Base-by-base conservation (phyloP, 2,797 vertebrate species). In the Tadarida brasiliensis region DNA sequence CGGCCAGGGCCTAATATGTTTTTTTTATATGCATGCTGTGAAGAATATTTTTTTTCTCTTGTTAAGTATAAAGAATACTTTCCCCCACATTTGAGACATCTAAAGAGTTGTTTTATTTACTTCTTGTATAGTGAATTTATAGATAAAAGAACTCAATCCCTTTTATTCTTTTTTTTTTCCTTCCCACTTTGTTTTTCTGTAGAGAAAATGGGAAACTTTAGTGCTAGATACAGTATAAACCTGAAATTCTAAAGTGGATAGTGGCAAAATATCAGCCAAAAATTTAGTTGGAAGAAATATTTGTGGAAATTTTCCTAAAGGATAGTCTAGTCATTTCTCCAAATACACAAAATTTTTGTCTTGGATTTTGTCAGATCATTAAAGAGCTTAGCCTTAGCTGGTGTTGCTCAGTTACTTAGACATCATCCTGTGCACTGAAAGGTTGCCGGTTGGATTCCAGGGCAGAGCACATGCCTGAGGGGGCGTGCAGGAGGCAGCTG, bases 51-150 rank as follows among this genome's bases (percentile, higher is more conserved):
- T 91, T 91, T 77, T 57, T 7, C 76, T 67, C 57, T 89, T 87
- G 1, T 1, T 1, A 90, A 91, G 47, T 91, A 44, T 90, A 93
- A 94, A 85, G 33, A 74, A 85, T 59, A 39, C n/a, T 68, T 86
- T 33, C 4, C n/a, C 33, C 33, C 15, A 61, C 17, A 84, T 84
- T 73, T 78, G 57, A 33, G 20, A 80, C 19, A 35, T 78, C 16
- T 70, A 19, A 92, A 44, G 24, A 77, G n/a, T 89, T 88, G 17
- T 5, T 65, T 87, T 68, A 28, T 82, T 92, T 68, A 47, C 28
- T 71, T 12, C 30, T 86, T 76, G 26, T 57, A 26, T 73, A 83
- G 83, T 94, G 39, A 63, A 56, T 68, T 94, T 95, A 57, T 91
- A 73, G 16, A 44, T 73, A 54, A 7, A 78, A 74, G 67, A 91